These are phyloP conservation scores for Actinernus sp. DNA, from an alignment of 92 coral and sea anemone species.

Conservation along the genomic window DNA sequence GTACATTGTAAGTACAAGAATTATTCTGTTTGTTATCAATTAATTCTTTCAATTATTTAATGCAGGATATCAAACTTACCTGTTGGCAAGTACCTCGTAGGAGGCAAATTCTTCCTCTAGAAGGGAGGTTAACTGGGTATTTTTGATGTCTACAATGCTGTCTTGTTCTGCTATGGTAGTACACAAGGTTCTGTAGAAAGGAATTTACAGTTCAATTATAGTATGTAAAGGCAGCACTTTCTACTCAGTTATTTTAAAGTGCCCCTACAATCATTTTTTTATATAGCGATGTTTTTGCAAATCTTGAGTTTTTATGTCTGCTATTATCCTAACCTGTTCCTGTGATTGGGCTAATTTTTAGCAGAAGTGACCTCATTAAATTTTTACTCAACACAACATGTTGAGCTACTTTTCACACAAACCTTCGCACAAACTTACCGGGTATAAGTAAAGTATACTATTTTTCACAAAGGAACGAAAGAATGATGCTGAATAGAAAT, in stretches of 20 bases:
- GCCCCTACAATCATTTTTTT: not conserved
- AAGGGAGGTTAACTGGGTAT: constrained; percentile 44
- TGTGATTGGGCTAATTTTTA: too few relatives aligned
- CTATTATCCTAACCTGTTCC: not conserved
- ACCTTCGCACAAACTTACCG: too few relatives aligned
- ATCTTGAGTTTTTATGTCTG: not conserved
- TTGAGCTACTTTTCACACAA: too few relatives aligned
- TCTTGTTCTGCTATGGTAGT: constrained; percentile 52
- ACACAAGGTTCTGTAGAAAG: constrained; percentile 58
- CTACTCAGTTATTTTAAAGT: not conserved
- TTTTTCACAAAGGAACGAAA: too few relatives aligned
- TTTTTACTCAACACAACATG: too few relatives aligned
- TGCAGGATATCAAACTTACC: constrained; percentile 5
- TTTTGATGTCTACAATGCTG: constrained; percentile 18
- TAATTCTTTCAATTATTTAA: too few relatives aligned
- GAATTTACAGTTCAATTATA: not conserved
- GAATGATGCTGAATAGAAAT: too few relatives aligned
- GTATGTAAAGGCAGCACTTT: not conserved
- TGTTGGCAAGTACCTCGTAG: constrained; percentile 40
- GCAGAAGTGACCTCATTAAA: too few relatives aligned
- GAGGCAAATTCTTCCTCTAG: constrained; percentile 73
- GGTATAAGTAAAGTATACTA: too few relatives aligned
- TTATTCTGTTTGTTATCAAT: not conserved
- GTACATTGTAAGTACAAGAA: not conserved
- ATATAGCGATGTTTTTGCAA: not conserved